Evolutionary conservation across 2,113 vertebrate genomes (phyloP).

Genomic region (Trichomycterus rosablanca): DNA sequence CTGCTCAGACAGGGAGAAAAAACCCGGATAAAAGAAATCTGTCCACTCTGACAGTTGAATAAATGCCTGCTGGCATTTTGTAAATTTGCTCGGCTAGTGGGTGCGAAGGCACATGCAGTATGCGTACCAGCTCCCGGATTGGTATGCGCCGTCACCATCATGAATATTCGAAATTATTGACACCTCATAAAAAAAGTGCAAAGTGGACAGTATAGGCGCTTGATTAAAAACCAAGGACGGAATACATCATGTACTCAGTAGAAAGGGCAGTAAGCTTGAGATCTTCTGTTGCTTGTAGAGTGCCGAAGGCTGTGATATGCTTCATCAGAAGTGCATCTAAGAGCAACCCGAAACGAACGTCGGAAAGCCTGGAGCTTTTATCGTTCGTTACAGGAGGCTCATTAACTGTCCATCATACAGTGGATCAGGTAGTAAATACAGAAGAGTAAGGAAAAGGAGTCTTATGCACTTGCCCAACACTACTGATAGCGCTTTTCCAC

Average conservation of each 20-base stretch:
- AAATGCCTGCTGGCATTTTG: slow-evolving; percentile 52
- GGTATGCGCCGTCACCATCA: slow-evolving; percentile 41
- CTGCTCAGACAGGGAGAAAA: slow-evolving; percentile 31
- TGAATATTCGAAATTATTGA: slow-evolving; percentile 57
- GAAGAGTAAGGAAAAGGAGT: too few species aligned
- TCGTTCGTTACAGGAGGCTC: too few species aligned
- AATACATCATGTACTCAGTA: slow-evolving; percentile 39
- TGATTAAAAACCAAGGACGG: slow-evolving; percentile 57
- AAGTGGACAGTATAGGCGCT: slow-evolving; percentile 47
- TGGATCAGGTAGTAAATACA: too few species aligned
- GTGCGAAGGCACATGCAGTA: slow-evolving; percentile 43
- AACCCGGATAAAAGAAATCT: slow-evolving; percentile 54
- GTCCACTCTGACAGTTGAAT: slow-evolving; percentile 61
- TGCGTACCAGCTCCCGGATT: slow-evolving; percentile 28
- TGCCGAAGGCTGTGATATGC: too few species aligned
- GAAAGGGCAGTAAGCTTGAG: slow-evolving; percentile 38
- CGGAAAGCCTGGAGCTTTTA: too few species aligned
- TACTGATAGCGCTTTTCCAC: too few species aligned
- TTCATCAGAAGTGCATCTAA: too few species aligned
- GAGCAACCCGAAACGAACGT: too few species aligned
- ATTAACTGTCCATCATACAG: too few species aligned
- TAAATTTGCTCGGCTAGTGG: slow-evolving; percentile 44
- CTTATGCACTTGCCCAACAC: too few species aligned
- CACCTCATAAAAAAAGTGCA: slow-evolving; percentile 52
- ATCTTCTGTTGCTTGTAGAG: slow-evolving; percentile 44